phyloP scores from a whole-genome alignment of 2,113 vertebrate genomes.

The Mus musculus region DNA sequence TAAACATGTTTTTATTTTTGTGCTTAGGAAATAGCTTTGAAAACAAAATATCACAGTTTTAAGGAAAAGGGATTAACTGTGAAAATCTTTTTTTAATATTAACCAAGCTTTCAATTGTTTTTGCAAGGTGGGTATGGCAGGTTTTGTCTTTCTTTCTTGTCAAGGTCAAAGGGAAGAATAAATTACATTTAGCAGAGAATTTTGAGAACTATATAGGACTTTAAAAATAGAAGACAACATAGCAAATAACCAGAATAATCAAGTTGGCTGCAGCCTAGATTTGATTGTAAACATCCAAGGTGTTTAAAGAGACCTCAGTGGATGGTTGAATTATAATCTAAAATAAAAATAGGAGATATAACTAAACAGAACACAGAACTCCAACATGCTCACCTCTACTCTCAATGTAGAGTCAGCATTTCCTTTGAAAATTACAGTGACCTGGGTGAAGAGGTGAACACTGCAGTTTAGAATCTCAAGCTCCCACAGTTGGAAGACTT shows the following conservation, averaged over 20 bases:
- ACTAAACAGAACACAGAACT: not conserved
- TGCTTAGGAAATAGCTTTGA: constrained; percentile 62
- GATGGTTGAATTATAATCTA: not conserved
- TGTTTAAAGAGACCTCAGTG: not conserved
- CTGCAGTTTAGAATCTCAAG: not conserved
- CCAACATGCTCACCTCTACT: not conserved
- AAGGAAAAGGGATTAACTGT: not conserved
- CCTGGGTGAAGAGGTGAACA: constrained; percentile 29
- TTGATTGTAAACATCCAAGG: constrained; percentile 1
- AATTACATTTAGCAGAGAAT: constrained; percentile 8
- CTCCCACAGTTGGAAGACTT: constrained; percentile 14
- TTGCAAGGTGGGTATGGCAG: not conserved
- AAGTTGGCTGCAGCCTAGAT: constrained; percentile 6
- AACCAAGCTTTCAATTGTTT: not conserved
- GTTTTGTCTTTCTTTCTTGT: not conserved
- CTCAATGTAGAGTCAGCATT: constrained; percentile 52
- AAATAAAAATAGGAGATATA: not conserved
- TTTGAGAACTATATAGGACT: not conserved
- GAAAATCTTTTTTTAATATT: constrained; percentile 18
- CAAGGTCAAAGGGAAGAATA: not conserved
- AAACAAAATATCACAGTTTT: constrained; percentile 60
- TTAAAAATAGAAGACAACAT: not conserved
- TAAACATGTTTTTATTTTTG: constrained; percentile 70
- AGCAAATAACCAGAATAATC: constrained; percentile 40
- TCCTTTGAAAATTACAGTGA: constrained; percentile 64